phyloP scores from a whole-genome alignment of 2,797 vertebrate species.

The Phrynocephalus forsythii region DNA sequence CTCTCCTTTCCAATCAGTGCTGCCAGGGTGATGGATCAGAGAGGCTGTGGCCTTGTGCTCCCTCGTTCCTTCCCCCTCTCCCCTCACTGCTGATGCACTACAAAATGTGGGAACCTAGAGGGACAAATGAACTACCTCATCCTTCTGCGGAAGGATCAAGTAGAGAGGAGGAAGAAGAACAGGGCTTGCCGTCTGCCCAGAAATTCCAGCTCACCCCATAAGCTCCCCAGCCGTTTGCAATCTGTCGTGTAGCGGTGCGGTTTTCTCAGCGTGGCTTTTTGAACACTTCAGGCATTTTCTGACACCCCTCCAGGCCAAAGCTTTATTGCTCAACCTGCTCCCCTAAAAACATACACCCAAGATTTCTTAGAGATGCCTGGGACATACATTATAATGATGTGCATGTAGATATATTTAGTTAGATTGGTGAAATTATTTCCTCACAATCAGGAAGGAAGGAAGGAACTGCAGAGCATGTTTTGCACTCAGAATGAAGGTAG shows the following conservation, averaged over 20 bases:
- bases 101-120: conserved; percentile 9
- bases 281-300: background rate
- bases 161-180: background rate
- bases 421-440: background rate
- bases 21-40: conserved; percentile 62
- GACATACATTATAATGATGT: background rate
- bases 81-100: background rate
- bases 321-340: background rate
- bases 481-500: background rate
- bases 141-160: background rate
- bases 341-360: background rate
- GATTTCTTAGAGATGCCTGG: background rate
- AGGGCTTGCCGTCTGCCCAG: background rate
- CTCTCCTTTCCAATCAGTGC: conserved; percentile 67
- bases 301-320: background rate
- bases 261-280: background rate
- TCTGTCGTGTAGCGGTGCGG: background rate
- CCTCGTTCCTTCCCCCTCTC: background rate
- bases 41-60: conserved; percentile 26
- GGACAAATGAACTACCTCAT: background rate
- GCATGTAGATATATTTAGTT: background rate
- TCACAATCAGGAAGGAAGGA: background rate
- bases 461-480: background rate
- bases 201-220: background rate
- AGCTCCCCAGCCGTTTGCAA: background rate